Percentiles rank a stretch among this genome's conserved stretches.
Evolutionary conservation across 35 echinoderm and acorn worm species (phyloP).

Genomic region (Acanthaster planci): DNA sequence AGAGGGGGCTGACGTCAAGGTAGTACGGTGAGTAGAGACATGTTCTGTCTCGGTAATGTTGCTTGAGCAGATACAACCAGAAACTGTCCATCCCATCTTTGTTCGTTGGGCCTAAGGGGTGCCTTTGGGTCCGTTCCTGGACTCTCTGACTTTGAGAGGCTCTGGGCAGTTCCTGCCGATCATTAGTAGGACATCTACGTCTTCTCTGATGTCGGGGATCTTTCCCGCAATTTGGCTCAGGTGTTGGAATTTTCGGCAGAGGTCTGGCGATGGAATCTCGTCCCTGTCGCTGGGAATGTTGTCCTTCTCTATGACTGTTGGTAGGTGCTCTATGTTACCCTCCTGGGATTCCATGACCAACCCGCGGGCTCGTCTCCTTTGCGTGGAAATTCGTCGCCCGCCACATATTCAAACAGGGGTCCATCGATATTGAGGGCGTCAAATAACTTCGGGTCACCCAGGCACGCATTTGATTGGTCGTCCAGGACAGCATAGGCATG

Average conservation of each 20-base stretch:
- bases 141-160: slow-evolving; percentile 48
- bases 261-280: slow-evolving; percentile 50
- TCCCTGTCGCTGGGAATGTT: slow-evolving; percentile 48
- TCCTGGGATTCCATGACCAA: slow-evolving; percentile 32
- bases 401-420: too few species aligned
- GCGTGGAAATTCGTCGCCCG: background rate
- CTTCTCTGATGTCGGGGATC: slow-evolving; percentile 39
- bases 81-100: background rate
- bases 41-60: background rate
- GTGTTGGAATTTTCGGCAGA: too few species aligned
- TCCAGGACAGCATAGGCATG: slow-evolving; percentile 17
- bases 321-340: slow-evolving; percentile 46
- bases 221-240: background rate
- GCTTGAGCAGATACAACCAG: background rate
- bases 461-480: slow-evolving; percentile 30
- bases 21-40: background rate
- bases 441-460: background rate
- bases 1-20: background rate
- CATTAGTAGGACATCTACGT: slow-evolving; percentile 36
- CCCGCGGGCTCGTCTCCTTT: slow-evolving; percentile 2
- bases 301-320: slow-evolving; percentile 41
- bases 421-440: background rate
- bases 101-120: slow-evolving; percentile 12
- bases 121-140: slow-evolving; percentile 41
- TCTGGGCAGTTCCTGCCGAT: slow-evolving; percentile 59